phyloP scores from a whole-genome alignment of 1,140 invertebrate genomes.

The Periplaneta americana region DNA sequence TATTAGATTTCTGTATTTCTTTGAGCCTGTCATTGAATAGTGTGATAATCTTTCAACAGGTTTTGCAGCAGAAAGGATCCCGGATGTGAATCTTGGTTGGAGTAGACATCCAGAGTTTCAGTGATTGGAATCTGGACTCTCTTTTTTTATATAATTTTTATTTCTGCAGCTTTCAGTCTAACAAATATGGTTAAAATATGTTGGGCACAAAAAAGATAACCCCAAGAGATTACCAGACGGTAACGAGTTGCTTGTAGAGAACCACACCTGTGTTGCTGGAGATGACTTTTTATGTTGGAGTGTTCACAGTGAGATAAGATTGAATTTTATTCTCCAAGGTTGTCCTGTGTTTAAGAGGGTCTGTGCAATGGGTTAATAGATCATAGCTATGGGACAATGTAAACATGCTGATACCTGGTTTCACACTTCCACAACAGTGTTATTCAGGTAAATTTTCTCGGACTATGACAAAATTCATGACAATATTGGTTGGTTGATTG shows the following conservation, averaged over 20 bases:
- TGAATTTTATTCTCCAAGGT: not conserved
- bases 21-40: slow-evolving; percentile 21
- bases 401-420: not conserved
- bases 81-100: slow-evolving; percentile 60
- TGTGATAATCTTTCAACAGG: slow-evolving; percentile 33
- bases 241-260: not conserved
- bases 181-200: not conserved
- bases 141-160: too few species aligned
- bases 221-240: not conserved
- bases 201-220: not conserved
- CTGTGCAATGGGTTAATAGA: not conserved
- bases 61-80: slow-evolving; percentile 81
- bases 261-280: not conserved
- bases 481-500: too few species aligned
- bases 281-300: not conserved
- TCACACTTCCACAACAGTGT: too few species aligned
- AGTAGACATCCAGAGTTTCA: not conserved
- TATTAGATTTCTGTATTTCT: not conserved
- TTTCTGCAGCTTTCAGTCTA: not conserved
- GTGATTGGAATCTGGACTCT: not conserved
- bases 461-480: too few species aligned
- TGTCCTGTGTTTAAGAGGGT: not conserved
- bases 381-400: not conserved
- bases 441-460: too few species aligned
- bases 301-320: not conserved